Conservation (phyloP, 1,140 invertebrate species). For the Tetranychus cinnabarinus region DNA sequence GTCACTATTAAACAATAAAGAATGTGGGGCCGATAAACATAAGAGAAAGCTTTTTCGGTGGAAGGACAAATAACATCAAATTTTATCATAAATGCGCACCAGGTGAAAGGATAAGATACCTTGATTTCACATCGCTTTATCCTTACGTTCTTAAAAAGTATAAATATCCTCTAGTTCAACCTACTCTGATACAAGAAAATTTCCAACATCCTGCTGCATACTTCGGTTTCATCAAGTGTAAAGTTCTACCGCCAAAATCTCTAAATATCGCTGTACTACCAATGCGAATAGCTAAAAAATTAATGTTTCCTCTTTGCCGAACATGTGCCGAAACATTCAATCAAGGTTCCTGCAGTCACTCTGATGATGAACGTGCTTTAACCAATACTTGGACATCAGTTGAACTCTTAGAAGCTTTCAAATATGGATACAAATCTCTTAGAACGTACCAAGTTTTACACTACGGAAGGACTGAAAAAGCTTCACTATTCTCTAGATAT, state of each 20-base stretch:
- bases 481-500: not conserved
- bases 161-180: constrained; percentile 19
- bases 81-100: constrained; percentile 10
- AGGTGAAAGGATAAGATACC: constrained; percentile 13
- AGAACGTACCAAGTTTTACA: too few species aligned
- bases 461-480: not conserved
- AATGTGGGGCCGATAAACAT: not conserved
- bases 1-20: not conserved
- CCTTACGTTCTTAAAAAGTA: constrained; percentile 12
- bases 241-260: constrained; percentile 9
- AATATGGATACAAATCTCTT: not conserved
- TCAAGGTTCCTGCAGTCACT: constrained; percentile 11
- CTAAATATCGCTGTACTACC: constrained; percentile 12
- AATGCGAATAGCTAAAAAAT: constrained; percentile 3
- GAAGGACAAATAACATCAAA: constrained; percentile 18
- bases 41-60: constrained; percentile 19
- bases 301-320: not conserved
- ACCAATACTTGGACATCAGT: constrained; percentile 17
- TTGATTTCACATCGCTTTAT: constrained; percentile 20
- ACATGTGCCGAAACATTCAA: not conserved
- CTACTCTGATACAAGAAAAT: constrained; percentile 16
- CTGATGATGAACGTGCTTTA: constrained; percentile 15
- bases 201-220: constrained; percentile 9
- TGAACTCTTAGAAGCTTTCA: not conserved
- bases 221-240: constrained; percentile 15